phyloP scores from a whole-genome alignment of 2,888 invertebrate species.

The Leptura quadrifasciata region DNA sequence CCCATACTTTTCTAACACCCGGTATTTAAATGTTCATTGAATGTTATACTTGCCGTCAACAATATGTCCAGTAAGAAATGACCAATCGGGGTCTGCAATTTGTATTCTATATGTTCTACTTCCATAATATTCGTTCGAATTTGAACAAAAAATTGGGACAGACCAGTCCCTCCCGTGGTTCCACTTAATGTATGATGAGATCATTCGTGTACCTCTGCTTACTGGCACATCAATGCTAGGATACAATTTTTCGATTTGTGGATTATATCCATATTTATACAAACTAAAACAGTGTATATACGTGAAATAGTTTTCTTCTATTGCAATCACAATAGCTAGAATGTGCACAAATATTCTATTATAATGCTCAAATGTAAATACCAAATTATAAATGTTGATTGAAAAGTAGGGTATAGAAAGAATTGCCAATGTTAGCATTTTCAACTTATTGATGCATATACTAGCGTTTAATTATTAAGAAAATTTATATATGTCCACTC shows the following conservation, averaged over 20 bases:
- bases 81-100: slow-evolving; percentile 80
- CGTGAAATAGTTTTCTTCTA: neutral
- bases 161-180: slow-evolving; percentile 88
- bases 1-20: too few relatives aligned
- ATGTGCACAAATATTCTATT: too few relatives aligned
- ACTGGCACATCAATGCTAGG: slow-evolving; percentile 87
- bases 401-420: too few relatives aligned
- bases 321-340: too few relatives aligned
- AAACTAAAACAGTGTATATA: slow-evolving; percentile 75
- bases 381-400: too few relatives aligned
- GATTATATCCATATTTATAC: slow-evolving; percentile 85
- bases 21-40: too few relatives aligned
- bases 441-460: too few relatives aligned
- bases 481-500: too few relatives aligned
- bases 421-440: too few relatives aligned
- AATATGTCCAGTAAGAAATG: slow-evolving; percentile 85
- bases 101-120: slow-evolving; percentile 76
- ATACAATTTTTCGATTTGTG: slow-evolving; percentile 85
- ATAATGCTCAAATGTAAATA: too few relatives aligned
- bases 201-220: slow-evolving; percentile 75
- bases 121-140: slow-evolving; percentile 74
- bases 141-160: slow-evolving; percentile 71
- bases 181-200: slow-evolving; percentile 88
- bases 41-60: slow-evolving; percentile 82
- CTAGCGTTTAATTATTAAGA: too few relatives aligned